Evolutionary conservation across 2,113 vertebrate genomes (phyloP).

Genomic region (Pterocles burchelli): DNA sequence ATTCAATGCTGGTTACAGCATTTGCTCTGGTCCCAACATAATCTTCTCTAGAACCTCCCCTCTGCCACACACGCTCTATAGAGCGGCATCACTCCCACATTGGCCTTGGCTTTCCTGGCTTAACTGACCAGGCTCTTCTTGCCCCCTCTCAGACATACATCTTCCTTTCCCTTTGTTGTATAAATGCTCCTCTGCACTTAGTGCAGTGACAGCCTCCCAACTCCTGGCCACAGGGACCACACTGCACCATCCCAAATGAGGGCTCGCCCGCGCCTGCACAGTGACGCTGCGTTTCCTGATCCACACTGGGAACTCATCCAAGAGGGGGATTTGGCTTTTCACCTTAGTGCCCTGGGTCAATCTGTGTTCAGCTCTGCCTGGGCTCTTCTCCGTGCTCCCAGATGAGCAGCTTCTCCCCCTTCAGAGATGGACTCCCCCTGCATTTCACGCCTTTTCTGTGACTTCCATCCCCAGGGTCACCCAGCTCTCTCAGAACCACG

Average conservation of each 20-base stretch:
- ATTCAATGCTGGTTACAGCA: neutral
- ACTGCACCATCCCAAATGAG: neutral
- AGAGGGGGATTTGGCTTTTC: conserved; percentile 31
- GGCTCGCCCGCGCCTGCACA: neutral
- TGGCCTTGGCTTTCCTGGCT: neutral
- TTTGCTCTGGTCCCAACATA: neutral
- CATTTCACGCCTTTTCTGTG: neutral
- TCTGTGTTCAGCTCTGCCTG: neutral
- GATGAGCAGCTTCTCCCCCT: neutral
- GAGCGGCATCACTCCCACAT: neutral
- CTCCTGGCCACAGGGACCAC: neutral
- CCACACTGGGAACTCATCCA: conserved; percentile 13
- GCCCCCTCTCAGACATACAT: neutral
- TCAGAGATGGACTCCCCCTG: neutral
- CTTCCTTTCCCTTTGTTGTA: rapidly evolving
- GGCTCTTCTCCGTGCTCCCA: neutral
- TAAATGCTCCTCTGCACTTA: neutral
- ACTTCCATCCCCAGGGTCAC: neutral
- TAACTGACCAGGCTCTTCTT: neutral
- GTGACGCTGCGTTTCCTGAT: neutral
- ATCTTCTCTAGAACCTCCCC: neutral
- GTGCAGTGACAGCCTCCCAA: neutral
- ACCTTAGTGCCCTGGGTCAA: conserved; percentile 33
- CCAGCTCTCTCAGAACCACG: neutral
- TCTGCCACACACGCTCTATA: neutral